A percentile compares a stretch with the other conserved stretches of the same genome.
phyloP scores from a whole-genome alignment of 2,113 vertebrate species.

The Chloropsis hardwickii region DNA sequence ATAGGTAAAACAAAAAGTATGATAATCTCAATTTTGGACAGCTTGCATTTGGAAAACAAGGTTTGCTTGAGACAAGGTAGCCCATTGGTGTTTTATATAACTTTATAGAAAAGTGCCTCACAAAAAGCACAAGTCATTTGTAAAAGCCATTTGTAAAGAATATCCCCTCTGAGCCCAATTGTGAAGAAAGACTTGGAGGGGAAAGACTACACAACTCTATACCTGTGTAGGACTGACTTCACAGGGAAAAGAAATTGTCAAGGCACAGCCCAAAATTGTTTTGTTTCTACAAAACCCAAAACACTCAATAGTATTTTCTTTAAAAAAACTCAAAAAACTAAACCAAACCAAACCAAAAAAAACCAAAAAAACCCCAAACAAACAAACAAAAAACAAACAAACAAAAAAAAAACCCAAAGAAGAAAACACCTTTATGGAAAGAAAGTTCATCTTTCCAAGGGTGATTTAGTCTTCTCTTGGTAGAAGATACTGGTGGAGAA shows the following conservation, averaged over 20 bases:
- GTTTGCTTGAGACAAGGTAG: not conserved
- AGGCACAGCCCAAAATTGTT: not conserved
- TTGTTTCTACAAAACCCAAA: not conserved
- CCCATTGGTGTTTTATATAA: not conserved
- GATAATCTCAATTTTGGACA: not conserved
- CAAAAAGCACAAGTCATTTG: not conserved
- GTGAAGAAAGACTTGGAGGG: not conserved
- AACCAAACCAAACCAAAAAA: not conserved
- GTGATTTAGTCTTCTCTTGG: not conserved
- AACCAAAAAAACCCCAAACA: not conserved
- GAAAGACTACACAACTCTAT: not conserved
- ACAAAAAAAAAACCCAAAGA: not conserved
- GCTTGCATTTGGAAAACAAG: not conserved
- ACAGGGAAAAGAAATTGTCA: not conserved
- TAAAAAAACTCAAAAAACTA: not conserved
- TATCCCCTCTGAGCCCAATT: not conserved
- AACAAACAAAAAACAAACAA: not conserved
- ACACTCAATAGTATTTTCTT: not conserved
- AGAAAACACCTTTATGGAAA: not conserved
- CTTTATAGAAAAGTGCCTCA: not conserved
- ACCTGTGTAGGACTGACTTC: not conserved
- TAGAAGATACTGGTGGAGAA: not conserved
- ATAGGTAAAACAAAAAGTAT: not conserved
- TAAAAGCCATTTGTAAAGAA: not conserved
- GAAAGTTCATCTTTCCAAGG: not conserved